Evolutionary conservation across 2,113 vertebrate genomes (phyloP).

Genomic region (Lonchura striata): DNA sequence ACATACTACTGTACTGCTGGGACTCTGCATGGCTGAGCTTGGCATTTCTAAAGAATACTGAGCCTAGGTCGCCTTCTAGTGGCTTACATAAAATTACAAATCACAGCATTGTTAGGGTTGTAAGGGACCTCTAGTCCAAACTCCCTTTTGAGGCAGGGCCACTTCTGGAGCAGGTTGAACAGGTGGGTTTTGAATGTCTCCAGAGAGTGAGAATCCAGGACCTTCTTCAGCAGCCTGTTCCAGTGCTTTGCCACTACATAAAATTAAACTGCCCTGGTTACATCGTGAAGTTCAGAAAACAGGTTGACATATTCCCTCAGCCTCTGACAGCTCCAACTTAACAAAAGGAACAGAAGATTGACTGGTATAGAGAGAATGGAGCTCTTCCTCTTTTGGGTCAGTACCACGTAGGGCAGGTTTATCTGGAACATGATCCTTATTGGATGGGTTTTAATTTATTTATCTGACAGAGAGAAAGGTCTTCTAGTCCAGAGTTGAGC

Average conservation of each 20-base stretch:
- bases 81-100: neutral
- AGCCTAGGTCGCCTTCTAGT: neutral
- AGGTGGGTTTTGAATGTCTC: neutral
- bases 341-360: rapidly evolving
- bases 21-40: neutral
- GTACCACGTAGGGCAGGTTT: rapidly evolving
- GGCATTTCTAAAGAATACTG: neutral
- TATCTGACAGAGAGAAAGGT: neutral
- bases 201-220: neutral
- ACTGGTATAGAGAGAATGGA: rapidly evolving
- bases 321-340: neutral
- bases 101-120: neutral
- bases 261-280: neutral
- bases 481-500: neutral
- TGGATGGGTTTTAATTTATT: neutral
- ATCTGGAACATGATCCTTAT: neutral
- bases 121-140: neutral
- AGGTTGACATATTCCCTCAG: neutral
- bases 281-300: rapidly evolving
- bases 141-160: neutral
- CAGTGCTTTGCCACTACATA: neutral
- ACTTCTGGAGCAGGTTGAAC: neutral
- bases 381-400: neutral
- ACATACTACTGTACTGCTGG: rapidly evolving
- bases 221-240: neutral